phyloP scores from a whole-genome alignment of 2,113 vertebrate genomes.

The Neopipo cinnamomea region DNA sequence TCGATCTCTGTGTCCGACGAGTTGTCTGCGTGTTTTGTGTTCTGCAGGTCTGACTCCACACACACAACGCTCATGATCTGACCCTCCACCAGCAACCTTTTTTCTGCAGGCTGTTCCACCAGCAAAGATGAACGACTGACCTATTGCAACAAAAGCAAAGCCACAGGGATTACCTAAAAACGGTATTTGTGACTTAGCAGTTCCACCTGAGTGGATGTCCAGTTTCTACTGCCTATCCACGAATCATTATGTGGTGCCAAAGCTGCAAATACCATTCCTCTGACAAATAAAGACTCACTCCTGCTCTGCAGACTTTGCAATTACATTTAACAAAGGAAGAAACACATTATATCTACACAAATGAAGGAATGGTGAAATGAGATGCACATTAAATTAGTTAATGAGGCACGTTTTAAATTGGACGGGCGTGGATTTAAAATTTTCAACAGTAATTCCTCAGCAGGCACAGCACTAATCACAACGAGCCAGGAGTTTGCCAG shows the following conservation, averaged over 20 bases:
- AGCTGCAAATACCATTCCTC: background rate
- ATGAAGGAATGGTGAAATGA: background rate
- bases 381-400: background rate
- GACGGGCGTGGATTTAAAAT: background rate
- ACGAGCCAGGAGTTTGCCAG: background rate
- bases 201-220: background rate
- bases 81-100: slow-evolving; percentile 79
- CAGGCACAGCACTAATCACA: background rate
- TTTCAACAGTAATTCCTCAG: background rate
- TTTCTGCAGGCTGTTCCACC: slow-evolving; percentile 83
- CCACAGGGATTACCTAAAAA: background rate
- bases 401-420: background rate
- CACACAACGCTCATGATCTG: slow-evolving; percentile 79
- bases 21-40: slow-evolving; percentile 84
- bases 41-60: slow-evolving; percentile 80
- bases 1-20: slow-evolving; percentile 89
- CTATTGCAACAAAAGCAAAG: slow-evolving; percentile 67
- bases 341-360: background rate
- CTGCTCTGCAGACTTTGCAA: background rate
- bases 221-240: background rate
- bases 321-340: background rate
- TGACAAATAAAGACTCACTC: background rate
- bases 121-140: slow-evolving; percentile 83
- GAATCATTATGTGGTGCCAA: background rate
- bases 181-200: background rate